A percentile compares a stretch with the other conserved stretches of the same genome.
These are phyloP conservation scores for Sebastes iracundus DNA, from an alignment of 2,797 vertebrate genomes.

Conservation along the genomic window DNA sequence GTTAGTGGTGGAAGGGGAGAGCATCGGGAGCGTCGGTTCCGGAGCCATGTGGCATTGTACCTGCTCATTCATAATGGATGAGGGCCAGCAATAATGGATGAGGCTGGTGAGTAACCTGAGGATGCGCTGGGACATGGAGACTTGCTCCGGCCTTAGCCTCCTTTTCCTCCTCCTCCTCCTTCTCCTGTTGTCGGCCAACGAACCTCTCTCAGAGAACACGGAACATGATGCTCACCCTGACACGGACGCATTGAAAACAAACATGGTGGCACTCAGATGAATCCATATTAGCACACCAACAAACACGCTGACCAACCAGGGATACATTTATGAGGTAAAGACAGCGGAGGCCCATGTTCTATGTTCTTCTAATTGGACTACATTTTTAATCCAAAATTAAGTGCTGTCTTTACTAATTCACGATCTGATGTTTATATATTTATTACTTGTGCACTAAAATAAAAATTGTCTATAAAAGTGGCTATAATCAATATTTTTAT, in stretches of 20 bases:
- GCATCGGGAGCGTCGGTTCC: conserved; percentile 61
- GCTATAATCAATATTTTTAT: background rate
- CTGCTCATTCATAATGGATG: conserved; percentile 82
- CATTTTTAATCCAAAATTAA: conserved; percentile 7
- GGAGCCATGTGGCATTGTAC: conserved; percentile 78
- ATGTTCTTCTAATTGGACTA: background rate
- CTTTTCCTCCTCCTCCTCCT: conserved; percentile 59
- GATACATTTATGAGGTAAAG: background rate
- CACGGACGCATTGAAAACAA: conserved; percentile 52
- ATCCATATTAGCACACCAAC: conserved; percentile 43
- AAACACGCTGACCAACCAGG: background rate
- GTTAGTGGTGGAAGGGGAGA: conserved; percentile 54
- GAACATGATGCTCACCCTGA: conserved; percentile 63
- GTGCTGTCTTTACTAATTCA: background rate
- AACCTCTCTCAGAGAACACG: conserved; percentile 62
- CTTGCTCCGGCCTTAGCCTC: conserved; percentile 64
- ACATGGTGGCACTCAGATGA: conserved; percentile 48
- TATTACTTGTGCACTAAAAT: background rate
- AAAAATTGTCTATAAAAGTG: background rate
- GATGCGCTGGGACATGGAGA: conserved; percentile 80
- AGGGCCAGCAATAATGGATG: conserved; percentile 84
- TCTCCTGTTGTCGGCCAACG: conserved; percentile 52
- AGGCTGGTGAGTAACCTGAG: conserved; percentile 84
- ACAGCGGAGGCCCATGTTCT: background rate
- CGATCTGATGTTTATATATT: background rate